A percentile compares a stretch with the other conserved stretches of the same genome.
phyloP scores from a whole-genome alignment of 2,797 vertebrate genomes.

The Saxicola maurus region DNA sequence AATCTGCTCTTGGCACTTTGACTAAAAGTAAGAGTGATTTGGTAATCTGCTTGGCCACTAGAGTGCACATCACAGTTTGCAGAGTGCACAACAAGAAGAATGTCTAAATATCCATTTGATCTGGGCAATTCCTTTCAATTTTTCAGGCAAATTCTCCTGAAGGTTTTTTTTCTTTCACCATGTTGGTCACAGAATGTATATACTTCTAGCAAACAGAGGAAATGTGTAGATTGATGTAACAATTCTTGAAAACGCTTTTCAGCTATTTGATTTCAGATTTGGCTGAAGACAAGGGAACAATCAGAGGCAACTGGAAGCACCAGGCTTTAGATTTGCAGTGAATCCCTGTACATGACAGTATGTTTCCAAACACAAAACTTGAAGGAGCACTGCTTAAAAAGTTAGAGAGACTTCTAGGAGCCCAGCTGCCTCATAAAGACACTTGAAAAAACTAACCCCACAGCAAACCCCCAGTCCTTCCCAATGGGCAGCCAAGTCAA shows the following conservation, averaged over 20 bases:
- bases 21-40: constrained; percentile 34
- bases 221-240: accelerated
- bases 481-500: background rate
- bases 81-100: background rate
- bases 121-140: background rate
- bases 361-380: background rate
- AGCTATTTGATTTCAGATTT: background rate
- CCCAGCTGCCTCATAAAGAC: background rate
- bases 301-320: background rate
- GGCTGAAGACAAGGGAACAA: background rate
- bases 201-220: background rate
- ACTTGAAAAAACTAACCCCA: background rate
- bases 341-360: accelerated
- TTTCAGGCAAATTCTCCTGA: background rate
- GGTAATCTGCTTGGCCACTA: constrained; percentile 27
- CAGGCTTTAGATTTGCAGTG: accelerated
- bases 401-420: background rate
- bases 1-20: constrained; percentile 45
- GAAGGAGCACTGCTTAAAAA: background rate
- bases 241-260: background rate
- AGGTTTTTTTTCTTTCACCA: background rate
- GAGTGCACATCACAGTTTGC: background rate
- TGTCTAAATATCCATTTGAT: background rate
- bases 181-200: background rate
- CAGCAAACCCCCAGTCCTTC: background rate